Conservation (phyloP, 2,797 vertebrate species). For the Microctenopoma steveboyesi region DNA sequence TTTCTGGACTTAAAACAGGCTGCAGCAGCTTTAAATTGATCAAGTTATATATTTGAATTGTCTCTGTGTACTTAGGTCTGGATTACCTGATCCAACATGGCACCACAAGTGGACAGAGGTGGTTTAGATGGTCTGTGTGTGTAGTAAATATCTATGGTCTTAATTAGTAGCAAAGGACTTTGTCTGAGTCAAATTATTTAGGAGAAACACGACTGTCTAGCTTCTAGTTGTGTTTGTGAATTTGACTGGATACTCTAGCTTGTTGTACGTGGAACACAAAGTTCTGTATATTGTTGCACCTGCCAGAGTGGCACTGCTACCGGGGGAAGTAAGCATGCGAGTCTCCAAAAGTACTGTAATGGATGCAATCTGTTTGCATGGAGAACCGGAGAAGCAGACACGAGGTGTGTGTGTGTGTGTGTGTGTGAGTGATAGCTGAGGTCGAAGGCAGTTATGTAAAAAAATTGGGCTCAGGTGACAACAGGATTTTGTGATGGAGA, state of each 20-base stretch:
- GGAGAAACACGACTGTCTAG: too few relatives aligned
- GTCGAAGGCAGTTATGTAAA: conserved; percentile 21
- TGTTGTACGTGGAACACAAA: not conserved
- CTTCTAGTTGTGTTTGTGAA: not conserved
- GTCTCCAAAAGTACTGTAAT: not conserved
- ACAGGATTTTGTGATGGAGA: conserved; percentile 25
- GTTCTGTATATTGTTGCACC: not conserved
- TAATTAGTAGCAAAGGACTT: too few relatives aligned
- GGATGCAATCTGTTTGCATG: conserved; percentile 1
- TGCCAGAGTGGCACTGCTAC: not conserved
- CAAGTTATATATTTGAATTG: too few relatives aligned
- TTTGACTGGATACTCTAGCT: not conserved
- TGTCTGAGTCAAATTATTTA: too few relatives aligned
- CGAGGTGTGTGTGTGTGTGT: not conserved
- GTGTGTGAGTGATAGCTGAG: conserved; percentile 16
- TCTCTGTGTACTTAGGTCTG: too few relatives aligned
- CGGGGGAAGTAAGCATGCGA: not conserved
- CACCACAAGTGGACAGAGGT: too few relatives aligned
- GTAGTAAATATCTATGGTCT: too few relatives aligned
- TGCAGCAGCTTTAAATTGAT: too few relatives aligned
- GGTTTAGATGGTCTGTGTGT: too few relatives aligned
- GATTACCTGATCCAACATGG: too few relatives aligned
- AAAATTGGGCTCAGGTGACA: conserved; percentile 51
- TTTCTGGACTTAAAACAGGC: too few relatives aligned
- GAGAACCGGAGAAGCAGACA: not conserved